Evolutionary conservation across 2,888 invertebrate species (phyloP), one percentile per base, ranked within the genome.

Genomic region (Neoscelio sp.): DNA sequence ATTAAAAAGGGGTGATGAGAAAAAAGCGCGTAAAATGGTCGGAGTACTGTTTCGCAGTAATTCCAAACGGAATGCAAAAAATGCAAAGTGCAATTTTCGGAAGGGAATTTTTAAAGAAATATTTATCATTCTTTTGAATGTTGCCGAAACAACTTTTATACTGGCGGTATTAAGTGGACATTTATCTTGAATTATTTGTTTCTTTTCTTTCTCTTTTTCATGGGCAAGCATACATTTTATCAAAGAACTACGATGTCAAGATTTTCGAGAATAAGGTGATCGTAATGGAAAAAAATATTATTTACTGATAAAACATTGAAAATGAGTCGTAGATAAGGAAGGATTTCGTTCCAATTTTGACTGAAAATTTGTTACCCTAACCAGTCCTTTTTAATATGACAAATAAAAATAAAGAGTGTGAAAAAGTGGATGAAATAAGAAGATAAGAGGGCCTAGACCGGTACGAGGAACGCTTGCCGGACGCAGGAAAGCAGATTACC

Each of bases 401-500:
- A 62, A 71, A 35, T 46, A 54, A 54, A 12, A 44, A 6, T 18
- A 13, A 20, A 15, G 48, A 60, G 54, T 54, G 64, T 40, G 73
- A 56, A 73, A 56, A 73, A 33, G 15, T 60, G 42, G 23, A 56
- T 10, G 54, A 60, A 42, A 64, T 54, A 48, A 58, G 42, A 17
- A 18, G 46, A 56, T 23, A n/a, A 12, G 20, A 42, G 35, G 60
- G 35, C 20, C n/a, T 4, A 35, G n/a, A 46, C n/a, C n/a, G n/a
- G 54, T 28, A 12, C 44, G 15, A 38, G 23, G 64, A 65, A 58
- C 71, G 26, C 54, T 77, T 65, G 65, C 65, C 46, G 23, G 77
- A 42, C 70, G 52, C 52, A 44, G 71, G 74, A 74, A 78, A 78
- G 74, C 64, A 78, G 74, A 78, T 78, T 78, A 78, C 64, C 44